phyloP scores from a whole-genome alignment of 2,888 invertebrate genomes.

The Drosophila differens region DNA sequence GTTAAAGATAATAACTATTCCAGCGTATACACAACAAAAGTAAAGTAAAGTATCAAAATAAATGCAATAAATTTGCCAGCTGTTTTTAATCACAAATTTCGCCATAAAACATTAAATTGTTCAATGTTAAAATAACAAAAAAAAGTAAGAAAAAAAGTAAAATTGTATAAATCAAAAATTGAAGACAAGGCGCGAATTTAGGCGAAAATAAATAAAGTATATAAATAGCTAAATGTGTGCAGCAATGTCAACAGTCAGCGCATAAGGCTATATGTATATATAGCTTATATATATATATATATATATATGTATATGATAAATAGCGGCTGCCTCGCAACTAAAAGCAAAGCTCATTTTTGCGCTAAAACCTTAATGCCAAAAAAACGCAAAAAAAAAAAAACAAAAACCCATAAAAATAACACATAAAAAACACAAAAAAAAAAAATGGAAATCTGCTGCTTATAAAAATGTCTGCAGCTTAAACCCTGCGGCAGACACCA shows the following conservation, averaged over 20 bases:
- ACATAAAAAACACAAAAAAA: slow-evolving; percentile 32
- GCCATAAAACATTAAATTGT: slow-evolving; percentile 11
- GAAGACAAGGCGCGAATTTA: slow-evolving; percentile 26
- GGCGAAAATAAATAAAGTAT: slow-evolving; percentile 18
- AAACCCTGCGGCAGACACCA: slow-evolving; percentile 28
- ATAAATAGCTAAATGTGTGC: slow-evolving; percentile 36
- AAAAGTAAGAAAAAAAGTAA: not conserved
- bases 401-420: slow-evolving; percentile 16
- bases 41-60: slow-evolving; percentile 1
- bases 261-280: slow-evolving; percentile 21
- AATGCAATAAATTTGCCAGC: slow-evolving; percentile 18
- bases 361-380: slow-evolving; percentile 30
- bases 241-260: slow-evolving; percentile 30
- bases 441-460: slow-evolving; percentile 22
- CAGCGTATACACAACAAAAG: slow-evolving; percentile 1
- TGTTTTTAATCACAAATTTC: slow-evolving; percentile 35
- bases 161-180: slow-evolving; percentile 31
- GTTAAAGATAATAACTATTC: slow-evolving; percentile 48
- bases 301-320: slow-evolving; percentile 31
- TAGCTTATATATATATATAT: not conserved
- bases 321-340: slow-evolving; percentile 27
- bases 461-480: slow-evolving; percentile 52
- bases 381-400: not conserved
- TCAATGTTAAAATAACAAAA: slow-evolving; percentile 18
- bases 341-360: slow-evolving; percentile 27